Evolutionary conservation across 2,113 vertebrate genomes (phyloP), one percentile per base, ranked within the genome.

Genomic region (Elachura formosa): DNA sequence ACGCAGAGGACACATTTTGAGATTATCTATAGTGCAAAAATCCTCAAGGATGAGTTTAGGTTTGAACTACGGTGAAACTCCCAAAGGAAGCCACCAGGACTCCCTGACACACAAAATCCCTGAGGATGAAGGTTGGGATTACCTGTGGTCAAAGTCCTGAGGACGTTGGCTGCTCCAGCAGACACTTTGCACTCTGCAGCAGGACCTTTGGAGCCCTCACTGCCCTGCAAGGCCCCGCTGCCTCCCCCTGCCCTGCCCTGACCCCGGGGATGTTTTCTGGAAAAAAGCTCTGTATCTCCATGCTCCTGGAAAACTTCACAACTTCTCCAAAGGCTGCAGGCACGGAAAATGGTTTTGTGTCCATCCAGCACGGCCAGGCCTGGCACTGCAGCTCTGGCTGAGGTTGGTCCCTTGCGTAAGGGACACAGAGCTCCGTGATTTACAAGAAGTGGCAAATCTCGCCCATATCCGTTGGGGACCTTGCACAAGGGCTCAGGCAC

Each of bases 81-180:
- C 10, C 4, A 2, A n/a, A 36, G 22, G 18, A 22, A 56, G 11
- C 6, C 8, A 7, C 17, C 0, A 2, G 43, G 64, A 34, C 77
- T 31, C 49, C 8, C 40, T 7, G 3, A 17, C 25, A 6, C 21
- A 12, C 10, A 29, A 40, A 68, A 9, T 55, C 41, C 67, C 28
- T 0, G 1, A 40, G 62, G 41, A 17, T 0, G 4, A 58, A 17
- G 2, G 0, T n/a, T 23, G 55, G 51, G 34, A 74, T 84, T 46
- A 28, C 14, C 31, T 1, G 0, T 2, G 18, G 26, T 33, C 34
- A 31, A 63, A 6, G 10, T 21, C 54, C 33, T 0, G 1, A 29
- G 74, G 78, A 13, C 0, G 0, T 13, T 6, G 6, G 0, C 31
- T 1, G 2, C 11, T 49, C 48, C 59, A 61, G 59, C 41, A 43